phyloP scores from a whole-genome alignment of 1,140 invertebrate genomes.

The Agraylea sexmaculata region DNA sequence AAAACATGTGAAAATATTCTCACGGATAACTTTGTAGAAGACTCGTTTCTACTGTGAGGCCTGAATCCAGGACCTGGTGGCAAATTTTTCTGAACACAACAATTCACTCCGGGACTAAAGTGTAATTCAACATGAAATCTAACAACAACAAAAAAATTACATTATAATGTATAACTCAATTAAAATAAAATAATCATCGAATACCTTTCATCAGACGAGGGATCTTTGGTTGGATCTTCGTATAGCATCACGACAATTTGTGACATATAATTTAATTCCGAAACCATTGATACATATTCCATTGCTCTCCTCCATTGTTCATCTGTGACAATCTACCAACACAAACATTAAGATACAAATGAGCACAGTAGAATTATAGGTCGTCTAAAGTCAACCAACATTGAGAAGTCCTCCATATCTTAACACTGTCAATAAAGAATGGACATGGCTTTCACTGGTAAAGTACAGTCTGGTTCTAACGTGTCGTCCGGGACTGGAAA shows the following conservation, averaged over 20 bases:
- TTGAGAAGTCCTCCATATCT: constrained; percentile 87
- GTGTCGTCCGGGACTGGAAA: constrained; percentile 93
- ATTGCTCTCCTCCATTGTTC: constrained; percentile 97
- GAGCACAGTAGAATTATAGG: constrained; percentile 3
- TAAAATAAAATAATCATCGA: constrained; percentile 52
- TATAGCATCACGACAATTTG: constrained; percentile 99
- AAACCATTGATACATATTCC: constrained; percentile 95
- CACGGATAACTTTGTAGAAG: constrained; percentile 24
- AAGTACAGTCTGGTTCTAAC: constrained; percentile 96
- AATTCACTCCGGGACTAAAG: constrained; percentile 95
- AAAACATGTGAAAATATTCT: constrained; percentile 3
- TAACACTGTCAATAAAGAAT: constrained; percentile 91
- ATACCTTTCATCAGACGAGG: constrained; percentile 68
- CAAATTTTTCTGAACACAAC: constrained; percentile 87
- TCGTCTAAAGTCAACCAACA: constrained; percentile 39
- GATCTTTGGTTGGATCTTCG: constrained; percentile 95
- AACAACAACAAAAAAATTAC: constrained; percentile 20
- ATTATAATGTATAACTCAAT: constrained; percentile 6
- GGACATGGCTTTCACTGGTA: constrained; percentile 98
- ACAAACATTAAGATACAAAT: constrained; percentile 4
- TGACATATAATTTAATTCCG: constrained; percentile 98
- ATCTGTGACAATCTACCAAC: constrained; percentile 61
- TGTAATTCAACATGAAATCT: constrained; percentile 93
- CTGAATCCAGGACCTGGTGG: constrained; percentile 88
- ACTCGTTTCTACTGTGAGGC: constrained; percentile 79